phyloP scores from a whole-genome alignment of 30 jellyfish, hydroid and myxozoan species.

The Aurelia aurita complex sp. Pacific region DNA sequence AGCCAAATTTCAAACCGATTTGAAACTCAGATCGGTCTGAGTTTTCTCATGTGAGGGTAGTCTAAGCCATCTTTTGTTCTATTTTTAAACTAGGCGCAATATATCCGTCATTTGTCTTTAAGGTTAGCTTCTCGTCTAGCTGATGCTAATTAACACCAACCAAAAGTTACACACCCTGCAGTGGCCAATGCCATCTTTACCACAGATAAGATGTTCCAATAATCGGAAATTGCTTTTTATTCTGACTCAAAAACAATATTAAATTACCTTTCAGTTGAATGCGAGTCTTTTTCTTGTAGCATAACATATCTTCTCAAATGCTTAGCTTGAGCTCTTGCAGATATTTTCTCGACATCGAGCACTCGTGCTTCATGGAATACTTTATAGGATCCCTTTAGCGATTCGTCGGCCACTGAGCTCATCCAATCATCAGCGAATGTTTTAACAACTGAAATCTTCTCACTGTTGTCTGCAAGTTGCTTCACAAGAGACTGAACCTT shows the following conservation, averaged over 20 bases:
- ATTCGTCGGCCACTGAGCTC: constrained; percentile 46
- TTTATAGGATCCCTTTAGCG: constrained; percentile 45
- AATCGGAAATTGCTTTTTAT: neutral
- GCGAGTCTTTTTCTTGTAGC: constrained; percentile 68
- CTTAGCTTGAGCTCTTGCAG: constrained; percentile 70
- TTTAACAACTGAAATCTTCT: constrained; percentile 56
- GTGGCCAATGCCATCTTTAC: too few species aligned
- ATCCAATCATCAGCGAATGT: constrained; percentile 80
- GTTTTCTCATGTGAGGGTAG: too few species aligned
- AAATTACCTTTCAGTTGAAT: constrained; percentile 64
- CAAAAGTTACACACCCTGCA: too few species aligned
- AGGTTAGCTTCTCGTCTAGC: too few species aligned
- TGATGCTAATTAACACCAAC: too few species aligned
- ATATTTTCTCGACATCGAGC: constrained; percentile 63
- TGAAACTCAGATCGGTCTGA: too few species aligned
- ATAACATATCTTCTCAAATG: constrained; percentile 59
- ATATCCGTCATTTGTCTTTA: too few species aligned
- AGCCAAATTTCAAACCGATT: too few species aligned
- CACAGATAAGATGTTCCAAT: too few species aligned
- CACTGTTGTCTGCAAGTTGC: constrained; percentile 71
- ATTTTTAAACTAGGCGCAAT: too few species aligned
- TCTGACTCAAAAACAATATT: neutral
- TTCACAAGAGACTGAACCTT: constrained; percentile 44
- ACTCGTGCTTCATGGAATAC: constrained; percentile 71
- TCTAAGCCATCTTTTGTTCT: too few species aligned